Conservation (phyloP, 2,888 invertebrate species). For the Nomada flava region DNA sequence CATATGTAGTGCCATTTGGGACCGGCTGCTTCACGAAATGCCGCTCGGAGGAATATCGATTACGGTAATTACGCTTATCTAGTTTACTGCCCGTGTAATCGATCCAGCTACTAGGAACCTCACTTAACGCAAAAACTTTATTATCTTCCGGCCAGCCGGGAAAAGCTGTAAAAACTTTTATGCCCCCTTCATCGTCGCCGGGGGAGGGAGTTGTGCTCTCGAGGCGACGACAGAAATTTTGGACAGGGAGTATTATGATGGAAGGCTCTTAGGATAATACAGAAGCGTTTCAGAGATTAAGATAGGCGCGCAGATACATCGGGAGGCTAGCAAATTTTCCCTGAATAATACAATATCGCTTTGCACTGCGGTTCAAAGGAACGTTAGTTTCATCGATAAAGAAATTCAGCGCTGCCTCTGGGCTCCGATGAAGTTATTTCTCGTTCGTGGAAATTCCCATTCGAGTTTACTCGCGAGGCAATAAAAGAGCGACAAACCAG, state of each 20-base stretch:
- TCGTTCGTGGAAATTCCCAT: no score
- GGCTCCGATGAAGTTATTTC: no score
- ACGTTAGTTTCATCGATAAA: background rate
- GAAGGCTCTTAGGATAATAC: background rate
- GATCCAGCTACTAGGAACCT: conserved; percentile 53
- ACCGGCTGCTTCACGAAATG: conserved; percentile 37
- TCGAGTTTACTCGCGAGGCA: background rate
- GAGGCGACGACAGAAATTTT: conserved; percentile 32
- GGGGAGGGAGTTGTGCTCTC: background rate
- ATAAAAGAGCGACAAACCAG: conserved; percentile 6
- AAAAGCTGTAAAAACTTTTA: conserved; percentile 54
- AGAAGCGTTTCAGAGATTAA: background rate
- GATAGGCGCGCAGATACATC: background rate
- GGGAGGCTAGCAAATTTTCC: background rate
- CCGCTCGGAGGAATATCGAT: conserved; percentile 62
- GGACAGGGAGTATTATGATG: no score
- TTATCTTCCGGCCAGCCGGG: conserved; percentile 47
- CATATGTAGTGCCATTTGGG: conserved; percentile 63
- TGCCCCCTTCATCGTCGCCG: conserved; percentile 2
- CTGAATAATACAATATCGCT: background rate
- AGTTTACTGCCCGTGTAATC: conserved; percentile 63
- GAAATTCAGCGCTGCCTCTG: no score
- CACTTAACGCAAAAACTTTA: conserved; percentile 60
- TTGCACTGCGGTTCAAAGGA: background rate
- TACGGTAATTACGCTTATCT: conserved; percentile 71